Evolutionary conservation across 1,140 invertebrate genomes (phyloP).

Genomic region (Magallana angulata): DNA sequence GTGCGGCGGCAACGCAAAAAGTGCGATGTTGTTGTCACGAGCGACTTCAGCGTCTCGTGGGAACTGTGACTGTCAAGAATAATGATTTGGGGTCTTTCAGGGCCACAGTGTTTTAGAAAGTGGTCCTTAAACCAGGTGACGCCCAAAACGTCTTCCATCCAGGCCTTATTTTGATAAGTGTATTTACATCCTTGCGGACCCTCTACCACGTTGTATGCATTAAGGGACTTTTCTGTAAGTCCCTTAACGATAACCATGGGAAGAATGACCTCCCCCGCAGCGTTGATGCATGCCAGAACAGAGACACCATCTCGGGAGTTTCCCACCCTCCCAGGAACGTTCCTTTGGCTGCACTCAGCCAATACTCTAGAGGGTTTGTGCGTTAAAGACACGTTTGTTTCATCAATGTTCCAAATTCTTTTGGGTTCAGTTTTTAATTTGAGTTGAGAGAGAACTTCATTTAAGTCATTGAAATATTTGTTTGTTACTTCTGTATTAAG

Average conservation of each 20-base stretch:
- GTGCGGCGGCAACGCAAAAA: conserved; percentile 53
- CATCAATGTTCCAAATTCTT: conserved; percentile 62
- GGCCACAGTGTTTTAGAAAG: conserved; percentile 62
- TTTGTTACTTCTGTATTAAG: conserved; percentile 43
- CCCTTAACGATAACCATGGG: conserved; percentile 60
- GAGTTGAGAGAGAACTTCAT: neutral
- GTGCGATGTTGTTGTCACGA: conserved; percentile 31
- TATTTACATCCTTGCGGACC: conserved; percentile 51
- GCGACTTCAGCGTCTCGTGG: conserved; percentile 58
- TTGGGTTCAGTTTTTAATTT: conserved; percentile 37
- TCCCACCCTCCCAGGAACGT: conserved; percentile 48
- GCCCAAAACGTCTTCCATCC: conserved; percentile 59
- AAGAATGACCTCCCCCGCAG: conserved; percentile 56
- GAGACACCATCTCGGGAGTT: conserved; percentile 54
- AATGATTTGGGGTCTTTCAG: conserved; percentile 57
- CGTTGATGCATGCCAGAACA: conserved; percentile 54
- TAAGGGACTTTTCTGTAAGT: conserved; percentile 50
- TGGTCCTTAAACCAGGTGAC: conserved; percentile 59
- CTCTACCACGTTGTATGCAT: conserved; percentile 43
- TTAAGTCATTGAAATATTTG: conserved; percentile 28
- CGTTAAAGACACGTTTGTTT: conserved; percentile 57
- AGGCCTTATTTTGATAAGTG: conserved; percentile 60
- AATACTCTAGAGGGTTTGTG: conserved; percentile 52
- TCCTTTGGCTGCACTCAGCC: conserved; percentile 45
- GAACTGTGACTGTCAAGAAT: conserved; percentile 55